Evolutionary conservation across 2,888 invertebrate species (phyloP).

Genomic region (Eulithis prunata): DNA sequence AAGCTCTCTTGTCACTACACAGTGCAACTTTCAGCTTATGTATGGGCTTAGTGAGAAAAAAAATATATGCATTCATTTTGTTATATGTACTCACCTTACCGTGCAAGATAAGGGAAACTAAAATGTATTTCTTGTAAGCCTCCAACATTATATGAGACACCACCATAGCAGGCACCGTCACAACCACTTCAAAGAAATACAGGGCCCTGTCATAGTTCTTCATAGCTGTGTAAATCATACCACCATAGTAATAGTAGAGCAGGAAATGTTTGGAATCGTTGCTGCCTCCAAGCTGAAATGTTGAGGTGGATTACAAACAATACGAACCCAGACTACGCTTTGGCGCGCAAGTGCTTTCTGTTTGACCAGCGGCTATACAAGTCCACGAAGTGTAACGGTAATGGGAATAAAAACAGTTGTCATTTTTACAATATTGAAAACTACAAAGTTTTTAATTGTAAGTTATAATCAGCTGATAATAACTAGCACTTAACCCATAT

Average conservation of each 20-base stretch:
- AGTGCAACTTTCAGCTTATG: no score
- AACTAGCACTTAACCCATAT: no score
- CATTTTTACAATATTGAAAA: no score
- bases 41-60: no score
- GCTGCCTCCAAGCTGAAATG: slow-evolving; percentile 86
- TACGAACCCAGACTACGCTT: no score
- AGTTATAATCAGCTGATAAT: no score
- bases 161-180: slow-evolving; percentile 96
- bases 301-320: background rate
- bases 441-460: no score
- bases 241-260: slow-evolving; percentile 98
- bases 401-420: no score
- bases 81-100: slow-evolving; percentile 88
- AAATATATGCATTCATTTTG: background rate
- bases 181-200: slow-evolving; percentile 97
- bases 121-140: slow-evolving; percentile 97
- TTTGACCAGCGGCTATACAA: no score
- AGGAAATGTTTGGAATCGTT: slow-evolving; percentile 96
- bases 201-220: slow-evolving; percentile 96
- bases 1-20: no score
- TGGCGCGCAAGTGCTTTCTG: no score
- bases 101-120: slow-evolving; percentile 95
- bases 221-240: slow-evolving; percentile 97
- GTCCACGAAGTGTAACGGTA: no score
- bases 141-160: slow-evolving; percentile 99